Percentiles rank a stretch among this genome's conserved stretches.
Conservation (phyloP, 2,113 vertebrate species). For the Dipodomys stephensi region DNA sequence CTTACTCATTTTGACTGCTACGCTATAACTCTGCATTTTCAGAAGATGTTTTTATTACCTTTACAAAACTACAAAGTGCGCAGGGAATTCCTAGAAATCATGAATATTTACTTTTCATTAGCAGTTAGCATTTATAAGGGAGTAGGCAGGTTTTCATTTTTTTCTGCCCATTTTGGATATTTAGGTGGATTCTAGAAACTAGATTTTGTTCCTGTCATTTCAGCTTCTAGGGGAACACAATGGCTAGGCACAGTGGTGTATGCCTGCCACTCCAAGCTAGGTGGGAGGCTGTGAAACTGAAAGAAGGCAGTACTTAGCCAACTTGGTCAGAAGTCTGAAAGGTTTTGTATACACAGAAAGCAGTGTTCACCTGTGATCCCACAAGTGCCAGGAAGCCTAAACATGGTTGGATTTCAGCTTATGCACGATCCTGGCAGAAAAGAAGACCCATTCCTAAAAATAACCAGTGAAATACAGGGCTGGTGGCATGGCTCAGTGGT, state of each 20-base stretch:
- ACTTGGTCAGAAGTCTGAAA: no score
- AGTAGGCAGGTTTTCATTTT: neutral
- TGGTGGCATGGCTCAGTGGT: no score
- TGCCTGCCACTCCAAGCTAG: neutral
- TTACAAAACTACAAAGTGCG: neutral
- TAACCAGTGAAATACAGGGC: no score
- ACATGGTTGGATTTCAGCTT: no score
- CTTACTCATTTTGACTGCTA: neutral
- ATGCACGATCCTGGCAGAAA: no score
- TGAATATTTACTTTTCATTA: neutral
- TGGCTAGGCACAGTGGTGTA: neutral
- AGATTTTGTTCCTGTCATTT: neutral
- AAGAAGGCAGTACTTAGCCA: no score
- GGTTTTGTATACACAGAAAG: no score
- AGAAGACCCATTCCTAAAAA: no score
- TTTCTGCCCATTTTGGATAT: neutral
- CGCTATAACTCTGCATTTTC: neutral
- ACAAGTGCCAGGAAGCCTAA: no score
- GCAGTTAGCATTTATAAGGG: neutral
- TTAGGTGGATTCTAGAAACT: conserved; percentile 14
- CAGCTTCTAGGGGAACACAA: no score
- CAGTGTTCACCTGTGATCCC: no score
- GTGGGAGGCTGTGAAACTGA: no score
- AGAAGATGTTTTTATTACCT: conserved; percentile 3
- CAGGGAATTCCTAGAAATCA: neutral